phyloP scores from a whole-genome alignment of 2,797 vertebrate genomes.

The Glyptemys insculpta region DNA sequence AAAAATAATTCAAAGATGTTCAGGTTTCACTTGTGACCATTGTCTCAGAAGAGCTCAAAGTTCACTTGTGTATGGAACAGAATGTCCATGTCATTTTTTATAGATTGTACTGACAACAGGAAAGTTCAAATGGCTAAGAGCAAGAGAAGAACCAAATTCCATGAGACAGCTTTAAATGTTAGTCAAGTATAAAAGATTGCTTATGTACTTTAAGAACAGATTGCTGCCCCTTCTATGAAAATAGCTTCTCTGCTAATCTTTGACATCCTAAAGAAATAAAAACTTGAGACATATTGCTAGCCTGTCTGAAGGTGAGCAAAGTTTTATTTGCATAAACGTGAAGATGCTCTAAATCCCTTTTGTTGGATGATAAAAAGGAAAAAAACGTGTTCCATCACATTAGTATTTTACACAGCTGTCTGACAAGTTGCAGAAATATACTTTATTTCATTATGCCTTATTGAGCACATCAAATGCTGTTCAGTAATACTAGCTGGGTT shows the following conservation, averaged over 20 bases:
- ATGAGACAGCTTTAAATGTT: constrained; percentile 80
- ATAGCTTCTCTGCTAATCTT: constrained; percentile 19
- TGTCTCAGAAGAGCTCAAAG: constrained; percentile 59
- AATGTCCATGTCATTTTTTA: constrained; percentile 80
- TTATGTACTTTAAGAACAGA: constrained; percentile 66
- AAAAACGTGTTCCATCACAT: background rate
- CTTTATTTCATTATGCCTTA: background rate
- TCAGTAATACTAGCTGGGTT: fast-evolving
- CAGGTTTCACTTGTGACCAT: constrained; percentile 39
- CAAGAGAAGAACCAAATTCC: constrained; percentile 76
- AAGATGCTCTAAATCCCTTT: background rate
- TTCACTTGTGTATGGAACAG: constrained; percentile 57
- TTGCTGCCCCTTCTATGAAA: constrained; percentile 30
- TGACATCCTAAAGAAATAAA: background rate
- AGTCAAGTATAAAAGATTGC: constrained; percentile 65
- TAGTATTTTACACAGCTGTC: constrained; percentile 22
- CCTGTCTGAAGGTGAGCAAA: background rate
- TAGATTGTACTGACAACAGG: constrained; percentile 80
- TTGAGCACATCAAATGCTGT: background rate
- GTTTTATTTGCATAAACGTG: background rate
- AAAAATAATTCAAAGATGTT: constrained; percentile 9
- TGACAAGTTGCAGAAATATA: background rate
- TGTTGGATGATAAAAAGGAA: background rate
- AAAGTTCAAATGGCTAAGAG: constrained; percentile 82
- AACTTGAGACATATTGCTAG: background rate